These are phyloP conservation scores for Bimastos eiseni DNA, from an alignment of 2,888 invertebrate genomes.

Conservation along the genomic window DNA sequence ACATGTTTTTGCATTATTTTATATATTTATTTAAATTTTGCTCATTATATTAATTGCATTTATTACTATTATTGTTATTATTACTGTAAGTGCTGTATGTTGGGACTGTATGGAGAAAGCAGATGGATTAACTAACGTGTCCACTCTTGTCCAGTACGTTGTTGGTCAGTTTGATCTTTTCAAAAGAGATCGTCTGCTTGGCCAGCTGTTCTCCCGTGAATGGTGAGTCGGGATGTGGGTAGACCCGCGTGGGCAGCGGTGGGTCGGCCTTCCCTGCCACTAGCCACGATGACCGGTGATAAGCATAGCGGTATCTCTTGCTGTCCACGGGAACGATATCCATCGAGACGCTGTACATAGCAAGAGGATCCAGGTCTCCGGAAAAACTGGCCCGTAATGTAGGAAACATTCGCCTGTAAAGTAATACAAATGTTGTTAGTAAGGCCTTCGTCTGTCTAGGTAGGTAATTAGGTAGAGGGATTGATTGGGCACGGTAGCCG, in stretches of 20 bases:
- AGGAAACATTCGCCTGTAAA: conserved; percentile 93
- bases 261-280: conserved; percentile 96
- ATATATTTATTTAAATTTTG: too few relatives aligned
- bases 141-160: conserved; percentile 78
- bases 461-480: too few relatives aligned
- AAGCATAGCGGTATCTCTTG: conserved; percentile 91
- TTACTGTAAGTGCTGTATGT: not conserved
- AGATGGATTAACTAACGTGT: conserved; percentile 51
- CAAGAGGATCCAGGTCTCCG: conserved; percentile 63
- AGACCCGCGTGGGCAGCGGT: conserved; percentile 86
- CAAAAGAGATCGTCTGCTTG: conserved; percentile 95
- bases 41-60: too few relatives aligned
- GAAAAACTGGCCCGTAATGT: conserved; percentile 88
- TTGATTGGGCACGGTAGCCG: too few relatives aligned
- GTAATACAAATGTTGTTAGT: not conserved
- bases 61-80: too few relatives aligned
- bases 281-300: conserved; percentile 95
- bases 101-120: not conserved
- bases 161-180: conserved; percentile 96
- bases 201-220: conserved; percentile 87
- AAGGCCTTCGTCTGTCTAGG: too few relatives aligned
- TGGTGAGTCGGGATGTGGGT: conserved; percentile 94
- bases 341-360: conserved; percentile 81
- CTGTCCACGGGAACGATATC: conserved; percentile 96
- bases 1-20: too few relatives aligned